Base-by-base conservation (phyloP, 2,113 vertebrate species). In the Paralichthys olivaceus region DNA sequence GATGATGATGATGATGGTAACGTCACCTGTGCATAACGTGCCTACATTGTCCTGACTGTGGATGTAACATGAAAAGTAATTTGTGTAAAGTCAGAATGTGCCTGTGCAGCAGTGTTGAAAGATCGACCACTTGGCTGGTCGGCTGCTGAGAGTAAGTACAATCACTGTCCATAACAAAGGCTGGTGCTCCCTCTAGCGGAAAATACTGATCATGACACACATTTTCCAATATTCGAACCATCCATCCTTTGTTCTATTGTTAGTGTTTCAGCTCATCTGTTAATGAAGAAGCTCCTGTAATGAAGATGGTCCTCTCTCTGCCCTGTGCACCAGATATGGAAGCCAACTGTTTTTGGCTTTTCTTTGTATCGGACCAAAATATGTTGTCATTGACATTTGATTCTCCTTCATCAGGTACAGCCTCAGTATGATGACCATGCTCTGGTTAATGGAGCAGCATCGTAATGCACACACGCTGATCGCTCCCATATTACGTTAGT, bases 131-230 rank as follows among this genome's bases (percentile, higher is more conserved):
- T 72, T n/a, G 51, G 40, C 14, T 11, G 72, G 32, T 8, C 43
- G 19, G 4, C 7, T 9, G 61, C 45, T 1, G 23, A 29, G 22
- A 40, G 11, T 13, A 40, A 40, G 43, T 56, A 23, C 1, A 57
- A 53, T 43, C 13, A 1, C 54, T 77, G 76, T 70, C 51, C 73
- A 89, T 86, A 77, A 78, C 40, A 75, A 77, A 88, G 81, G 58
- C 90, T 90, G 73, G 87, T 78, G 76, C 92, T 70, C 94, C 94
- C 91, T 94, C 94, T 94, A 86, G 90, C 92, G 94, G 78, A 19
- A 20, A 57, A n/a, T 15, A 49, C 43, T 11, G 12, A 23, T 26
- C 13, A 70, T 28, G 66, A 76, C 77, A 43, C 29, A 2, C 5
- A 3, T 3, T 72, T 74, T 58, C 26, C 69, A 57, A 78, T 57